A percentile compares a stretch with the other conserved stretches of the same genome.
Conservation (phyloP, 2,113 vertebrate species). For the Monarcha castaneiventris region DNA sequence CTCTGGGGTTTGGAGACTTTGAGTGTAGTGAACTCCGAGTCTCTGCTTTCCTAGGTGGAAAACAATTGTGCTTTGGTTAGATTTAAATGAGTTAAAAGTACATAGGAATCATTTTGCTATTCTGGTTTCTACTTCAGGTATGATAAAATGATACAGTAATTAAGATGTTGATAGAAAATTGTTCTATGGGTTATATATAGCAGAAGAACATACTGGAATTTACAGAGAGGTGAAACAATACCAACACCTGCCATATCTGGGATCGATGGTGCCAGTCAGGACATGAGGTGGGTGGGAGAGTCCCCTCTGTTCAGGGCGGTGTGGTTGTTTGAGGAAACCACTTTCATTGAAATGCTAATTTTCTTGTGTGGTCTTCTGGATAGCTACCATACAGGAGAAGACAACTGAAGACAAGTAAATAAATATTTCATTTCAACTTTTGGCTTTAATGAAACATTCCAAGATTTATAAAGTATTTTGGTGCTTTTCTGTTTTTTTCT, state of each 20-base stretch:
- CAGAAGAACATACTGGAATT: background rate
- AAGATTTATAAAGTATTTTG: background rate
- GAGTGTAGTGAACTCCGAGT: background rate
- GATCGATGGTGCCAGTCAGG: background rate
- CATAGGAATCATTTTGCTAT: background rate
- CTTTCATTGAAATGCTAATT: background rate
- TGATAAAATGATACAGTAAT: background rate
- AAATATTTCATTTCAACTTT: background rate
- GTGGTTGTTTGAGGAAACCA: background rate
- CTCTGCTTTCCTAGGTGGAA: background rate
- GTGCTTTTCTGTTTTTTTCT: background rate
- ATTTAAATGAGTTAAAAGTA: background rate
- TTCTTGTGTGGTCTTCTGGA: background rate
- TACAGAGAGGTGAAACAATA: background rate
- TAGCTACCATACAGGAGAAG: background rate
- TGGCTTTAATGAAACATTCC: background rate
- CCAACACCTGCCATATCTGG: background rate
- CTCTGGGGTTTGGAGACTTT: background rate
- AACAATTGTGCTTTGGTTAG: background rate
- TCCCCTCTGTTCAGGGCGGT: background rate
- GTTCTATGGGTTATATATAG: background rate
- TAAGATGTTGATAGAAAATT: background rate
- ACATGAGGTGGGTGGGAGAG: background rate
- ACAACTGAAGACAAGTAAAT: background rate
- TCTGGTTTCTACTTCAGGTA: constrained; percentile 19